Percentiles rank a stretch among this genome's conserved stretches.
Conservation (phyloP, 53 echinoderm and acorn worm species). For the Crossaster papposus region DNA sequence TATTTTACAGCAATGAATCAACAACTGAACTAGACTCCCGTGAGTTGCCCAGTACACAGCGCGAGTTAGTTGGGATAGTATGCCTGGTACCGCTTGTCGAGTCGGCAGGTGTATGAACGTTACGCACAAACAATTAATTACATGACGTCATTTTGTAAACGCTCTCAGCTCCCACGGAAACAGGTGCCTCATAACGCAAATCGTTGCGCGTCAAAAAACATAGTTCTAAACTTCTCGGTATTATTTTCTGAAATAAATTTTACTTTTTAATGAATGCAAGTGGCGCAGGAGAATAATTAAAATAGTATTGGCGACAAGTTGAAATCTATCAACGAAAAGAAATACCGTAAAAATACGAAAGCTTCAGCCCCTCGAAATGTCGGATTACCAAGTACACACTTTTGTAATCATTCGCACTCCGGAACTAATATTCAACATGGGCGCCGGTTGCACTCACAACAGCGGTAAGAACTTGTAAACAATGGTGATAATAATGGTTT, state of each 20-base stretch:
- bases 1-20: background rate
- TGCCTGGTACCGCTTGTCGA: too few relatives aligned
- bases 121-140: conserved; percentile 36
- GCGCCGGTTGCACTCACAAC: conserved; percentile 42
- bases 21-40: background rate
- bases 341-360: background rate
- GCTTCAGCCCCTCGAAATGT: background rate
- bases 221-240: background rate
- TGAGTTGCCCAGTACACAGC: background rate
- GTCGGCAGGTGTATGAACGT: too few relatives aligned
- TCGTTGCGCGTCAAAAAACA: conserved; percentile 5
- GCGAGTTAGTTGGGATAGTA: too few relatives aligned
- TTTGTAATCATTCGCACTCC: conserved; percentile 12
- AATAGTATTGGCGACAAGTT: background rate
- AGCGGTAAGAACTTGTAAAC: conserved; percentile 4
- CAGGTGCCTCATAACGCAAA: conserved; percentile 43
- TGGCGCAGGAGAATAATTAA: background rate
- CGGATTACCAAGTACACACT: conserved; percentile 13
- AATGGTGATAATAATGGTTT: background rate
- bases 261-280: too few relatives aligned
- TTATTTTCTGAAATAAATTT: background rate
- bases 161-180: conserved; percentile 51
- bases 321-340: background rate
- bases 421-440: conserved; percentile 56
- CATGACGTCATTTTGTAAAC: conserved; percentile 62